Conservation (phyloP, 2,797 vertebrate genomes). For the Spatula versicolor region DNA sequence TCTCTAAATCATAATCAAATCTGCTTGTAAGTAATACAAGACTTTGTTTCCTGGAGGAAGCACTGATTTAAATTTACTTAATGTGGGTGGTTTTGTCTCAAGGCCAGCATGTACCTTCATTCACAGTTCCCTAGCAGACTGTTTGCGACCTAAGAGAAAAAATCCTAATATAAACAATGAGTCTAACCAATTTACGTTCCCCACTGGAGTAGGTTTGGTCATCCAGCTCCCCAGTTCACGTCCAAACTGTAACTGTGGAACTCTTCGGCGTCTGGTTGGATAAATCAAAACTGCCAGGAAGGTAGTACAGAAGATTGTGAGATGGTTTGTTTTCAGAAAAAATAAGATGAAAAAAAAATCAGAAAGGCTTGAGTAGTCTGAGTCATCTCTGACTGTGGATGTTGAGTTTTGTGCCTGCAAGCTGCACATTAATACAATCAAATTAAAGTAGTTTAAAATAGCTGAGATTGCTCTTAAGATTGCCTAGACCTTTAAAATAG, state of each 20-base stretch:
- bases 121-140: neutral
- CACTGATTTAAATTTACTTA: constrained; percentile 24
- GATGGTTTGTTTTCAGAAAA: neutral
- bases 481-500: constrained; percentile 22
- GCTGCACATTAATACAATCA: neutral
- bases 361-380: neutral
- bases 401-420: constrained; percentile 38
- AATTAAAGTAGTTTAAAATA: neutral
- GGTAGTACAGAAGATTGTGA: neutral
- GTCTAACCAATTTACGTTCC: neutral
- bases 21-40: constrained; percentile 38
- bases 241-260: neutral
- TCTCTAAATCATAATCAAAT: constrained; percentile 16
- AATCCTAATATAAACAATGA: neutral
- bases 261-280: neutral
- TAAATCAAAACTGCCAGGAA: neutral
- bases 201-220: neutral
- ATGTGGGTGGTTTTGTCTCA: constrained; percentile 45
- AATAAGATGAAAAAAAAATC: neutral
- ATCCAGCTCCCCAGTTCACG: neutral
- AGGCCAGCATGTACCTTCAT: constrained; percentile 32
- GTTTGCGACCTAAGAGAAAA: neutral
- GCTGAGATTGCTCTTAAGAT: constrained; percentile 5
- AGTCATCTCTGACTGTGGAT: constrained; percentile 24
- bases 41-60: constrained; percentile 34